Conservation (phyloP, 2,113 vertebrate species). For the Beaufortia kweichowensis region DNA sequence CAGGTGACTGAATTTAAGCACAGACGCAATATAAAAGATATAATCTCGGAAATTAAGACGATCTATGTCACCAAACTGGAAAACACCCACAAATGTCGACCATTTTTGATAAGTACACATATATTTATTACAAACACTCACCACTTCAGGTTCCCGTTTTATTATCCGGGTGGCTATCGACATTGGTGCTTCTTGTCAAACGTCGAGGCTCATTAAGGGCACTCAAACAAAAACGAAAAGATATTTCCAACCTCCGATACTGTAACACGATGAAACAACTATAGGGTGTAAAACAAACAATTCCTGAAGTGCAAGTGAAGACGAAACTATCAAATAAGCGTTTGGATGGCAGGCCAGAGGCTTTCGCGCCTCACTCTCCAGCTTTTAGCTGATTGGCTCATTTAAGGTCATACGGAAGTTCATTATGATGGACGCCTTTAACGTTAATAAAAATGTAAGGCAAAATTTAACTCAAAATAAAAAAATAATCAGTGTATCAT, state of each 20-base stretch:
- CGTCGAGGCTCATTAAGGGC: background rate
- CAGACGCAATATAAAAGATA: too few relatives aligned
- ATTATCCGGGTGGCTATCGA: background rate
- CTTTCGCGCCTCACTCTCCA: constrained; percentile 27
- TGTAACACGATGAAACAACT: background rate
- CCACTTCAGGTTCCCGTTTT: background rate
- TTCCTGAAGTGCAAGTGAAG: background rate
- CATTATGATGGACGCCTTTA: background rate
- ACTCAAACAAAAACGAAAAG: background rate
- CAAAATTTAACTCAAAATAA: background rate
- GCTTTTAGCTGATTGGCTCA: constrained; percentile 17
- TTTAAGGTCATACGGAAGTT: constrained; percentile 13
- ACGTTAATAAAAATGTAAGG: background rate
- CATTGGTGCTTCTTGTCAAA: background rate
- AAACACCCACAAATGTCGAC: background rate
- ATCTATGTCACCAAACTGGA: too few relatives aligned
- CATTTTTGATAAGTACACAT: background rate
- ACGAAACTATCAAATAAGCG: background rate
- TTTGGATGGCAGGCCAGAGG: background rate
- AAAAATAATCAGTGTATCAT: background rate
- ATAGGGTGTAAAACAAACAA: background rate
- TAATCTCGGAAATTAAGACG: too few relatives aligned
- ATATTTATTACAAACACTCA: background rate
- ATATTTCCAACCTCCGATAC: background rate
- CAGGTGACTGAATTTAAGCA: too few relatives aligned